These are phyloP conservation scores for Oceanodroma tethys DNA, from an alignment of 2,113 vertebrate species.

Conservation along the genomic window DNA sequence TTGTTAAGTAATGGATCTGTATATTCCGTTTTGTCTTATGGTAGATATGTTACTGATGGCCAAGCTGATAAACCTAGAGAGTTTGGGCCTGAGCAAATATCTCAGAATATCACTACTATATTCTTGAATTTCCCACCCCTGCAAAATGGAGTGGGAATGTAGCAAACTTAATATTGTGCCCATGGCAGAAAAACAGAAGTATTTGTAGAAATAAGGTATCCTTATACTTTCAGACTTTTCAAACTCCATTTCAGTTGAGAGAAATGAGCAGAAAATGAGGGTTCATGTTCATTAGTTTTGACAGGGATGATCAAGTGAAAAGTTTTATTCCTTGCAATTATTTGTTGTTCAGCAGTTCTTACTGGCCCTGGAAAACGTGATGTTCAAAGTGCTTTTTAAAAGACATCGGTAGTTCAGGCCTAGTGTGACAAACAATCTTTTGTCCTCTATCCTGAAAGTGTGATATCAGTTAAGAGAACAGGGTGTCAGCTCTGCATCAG, in stretches of 20 bases:
- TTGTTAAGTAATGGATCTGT: background rate
- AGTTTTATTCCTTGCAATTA: background rate
- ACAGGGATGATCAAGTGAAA: background rate
- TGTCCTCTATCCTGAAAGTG: background rate
- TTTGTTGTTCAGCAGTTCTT: background rate
- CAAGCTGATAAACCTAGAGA: background rate
- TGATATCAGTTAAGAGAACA: background rate
- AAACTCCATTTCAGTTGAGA: background rate
- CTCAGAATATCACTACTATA: background rate
- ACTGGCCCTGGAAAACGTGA: background rate
- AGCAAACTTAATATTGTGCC: background rate
- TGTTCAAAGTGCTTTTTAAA: background rate
- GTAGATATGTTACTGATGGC: background rate
- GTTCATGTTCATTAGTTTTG: background rate
- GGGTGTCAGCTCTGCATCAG: background rate
- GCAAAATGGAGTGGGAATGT: background rate
- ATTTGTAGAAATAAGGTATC: background rate
- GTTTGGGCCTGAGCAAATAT: background rate
- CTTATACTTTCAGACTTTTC: background rate
- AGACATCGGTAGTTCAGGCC: background rate
- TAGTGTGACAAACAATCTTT: background rate
- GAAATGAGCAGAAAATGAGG: background rate
- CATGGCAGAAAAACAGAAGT: background rate
- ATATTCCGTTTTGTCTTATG: background rate
- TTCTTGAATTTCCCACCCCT: background rate